Percentiles rank a stretch among this genome's conserved stretches.
Conservation (phyloP, 2,113 vertebrate species). For the Dascyllus trimaculatus region DNA sequence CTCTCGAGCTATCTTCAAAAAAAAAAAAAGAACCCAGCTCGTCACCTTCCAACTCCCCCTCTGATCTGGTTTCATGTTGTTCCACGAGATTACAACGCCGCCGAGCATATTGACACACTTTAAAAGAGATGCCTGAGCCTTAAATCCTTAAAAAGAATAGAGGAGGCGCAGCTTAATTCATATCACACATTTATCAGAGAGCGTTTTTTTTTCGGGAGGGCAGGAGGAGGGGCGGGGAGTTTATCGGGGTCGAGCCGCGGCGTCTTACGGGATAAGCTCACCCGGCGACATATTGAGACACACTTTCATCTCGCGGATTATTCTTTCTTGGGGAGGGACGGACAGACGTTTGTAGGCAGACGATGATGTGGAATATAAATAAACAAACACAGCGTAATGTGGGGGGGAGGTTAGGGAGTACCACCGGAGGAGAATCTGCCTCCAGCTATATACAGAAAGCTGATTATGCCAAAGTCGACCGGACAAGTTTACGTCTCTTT, state of each 20-base stretch:
- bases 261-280: conserved; percentile 86
- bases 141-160: not conserved
- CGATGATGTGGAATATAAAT: conserved; percentile 86
- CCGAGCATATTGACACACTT: conserved; percentile 58
- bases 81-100: conserved; percentile 53
- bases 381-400: conserved; percentile 82
- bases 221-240: not conserved
- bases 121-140: conserved; percentile 34
- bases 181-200: conserved; percentile 29
- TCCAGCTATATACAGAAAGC: conserved; percentile 70
- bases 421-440: conserved; percentile 21
- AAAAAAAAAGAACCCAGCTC: not conserved
- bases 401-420: not conserved
- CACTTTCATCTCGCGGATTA: conserved; percentile 92
- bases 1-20: too few species aligned
- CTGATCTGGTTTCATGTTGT: conserved; percentile 22
- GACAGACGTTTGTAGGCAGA: conserved; percentile 90
- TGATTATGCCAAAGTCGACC: conserved; percentile 63
- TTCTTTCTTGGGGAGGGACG: conserved; percentile 70
- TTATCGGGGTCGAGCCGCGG: conserved; percentile 62
- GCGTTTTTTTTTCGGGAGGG: not conserved
- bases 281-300: conserved; percentile 89
- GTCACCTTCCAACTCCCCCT: conserved; percentile 20
- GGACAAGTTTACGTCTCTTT: conserved; percentile 47
- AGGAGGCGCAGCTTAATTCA: conserved; percentile 29